Evolutionary conservation across 2,797 vertebrate species (phyloP).

Genomic region (Sebastes diploproa): DNA sequence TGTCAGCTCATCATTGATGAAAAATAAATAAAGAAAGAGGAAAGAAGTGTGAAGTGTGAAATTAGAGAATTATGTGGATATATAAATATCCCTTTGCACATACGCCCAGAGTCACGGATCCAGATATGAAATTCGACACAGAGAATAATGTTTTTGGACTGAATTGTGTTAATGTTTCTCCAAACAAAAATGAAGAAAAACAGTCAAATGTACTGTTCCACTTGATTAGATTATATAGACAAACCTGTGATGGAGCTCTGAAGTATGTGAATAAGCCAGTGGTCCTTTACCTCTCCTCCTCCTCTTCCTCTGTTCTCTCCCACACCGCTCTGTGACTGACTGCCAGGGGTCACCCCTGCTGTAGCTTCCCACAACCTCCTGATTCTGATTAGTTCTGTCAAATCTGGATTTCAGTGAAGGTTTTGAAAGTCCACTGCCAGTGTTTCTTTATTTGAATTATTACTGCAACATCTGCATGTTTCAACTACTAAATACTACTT

Average conservation of each 20-base stretch:
- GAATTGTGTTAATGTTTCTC: not conserved
- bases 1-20: not conserved
- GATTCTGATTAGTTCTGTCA: not conserved
- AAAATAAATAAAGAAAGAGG: not conserved
- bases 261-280: not conserved
- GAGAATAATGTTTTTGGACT: constrained; percentile 38
- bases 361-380: not conserved
- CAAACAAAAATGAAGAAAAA: constrained; percentile 14
- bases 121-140: constrained; percentile 19
- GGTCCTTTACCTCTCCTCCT: not conserved
- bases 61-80: not conserved
- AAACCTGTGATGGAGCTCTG: constrained; percentile 4
- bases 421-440: not conserved
- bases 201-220: not conserved
- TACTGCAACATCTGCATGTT: not conserved
- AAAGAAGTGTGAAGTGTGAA: not conserved
- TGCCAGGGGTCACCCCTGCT: too few species aligned
- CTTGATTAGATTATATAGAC: constrained; percentile 28
- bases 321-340: not conserved
- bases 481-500: not conserved
- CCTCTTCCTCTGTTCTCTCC: not conserved
- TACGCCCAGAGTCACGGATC: not conserved
- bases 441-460: not conserved
- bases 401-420: not conserved
- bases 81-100: not conserved